A percentile compares a stretch with the other conserved stretches of the same genome.
These are phyloP conservation scores for Mionectes macconnelli DNA, from an alignment of 2,113 vertebrate genomes.

Conservation along the genomic window DNA sequence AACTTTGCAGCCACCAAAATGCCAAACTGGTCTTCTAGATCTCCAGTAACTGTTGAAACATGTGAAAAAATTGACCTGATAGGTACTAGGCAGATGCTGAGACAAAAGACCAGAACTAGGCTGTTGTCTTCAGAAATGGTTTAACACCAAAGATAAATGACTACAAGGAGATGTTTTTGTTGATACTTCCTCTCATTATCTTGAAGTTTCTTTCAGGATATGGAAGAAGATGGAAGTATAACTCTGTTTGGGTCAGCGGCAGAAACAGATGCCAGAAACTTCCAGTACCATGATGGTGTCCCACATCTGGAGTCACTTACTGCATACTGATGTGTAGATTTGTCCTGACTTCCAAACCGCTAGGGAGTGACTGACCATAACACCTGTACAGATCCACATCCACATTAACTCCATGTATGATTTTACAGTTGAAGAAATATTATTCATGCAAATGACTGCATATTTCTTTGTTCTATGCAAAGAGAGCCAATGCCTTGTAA, in stretches of 20 bases:
- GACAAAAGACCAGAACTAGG: background rate
- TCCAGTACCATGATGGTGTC: background rate
- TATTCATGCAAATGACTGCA: background rate
- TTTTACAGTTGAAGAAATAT: background rate
- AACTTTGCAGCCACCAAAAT: background rate
- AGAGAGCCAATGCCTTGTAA: background rate
- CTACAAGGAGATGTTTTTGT: background rate
- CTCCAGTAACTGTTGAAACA: background rate
- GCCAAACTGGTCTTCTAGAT: background rate
- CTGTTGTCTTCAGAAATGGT: background rate
- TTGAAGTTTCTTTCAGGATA: background rate
- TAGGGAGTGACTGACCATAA: background rate
- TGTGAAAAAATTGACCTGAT: background rate
- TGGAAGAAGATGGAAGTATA: background rate
- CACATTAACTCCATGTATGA: background rate
- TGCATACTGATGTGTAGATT: background rate
- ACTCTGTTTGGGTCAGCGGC: background rate
- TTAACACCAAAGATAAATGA: background rate
- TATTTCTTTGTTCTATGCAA: background rate
- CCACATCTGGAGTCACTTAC: rapidly evolving
- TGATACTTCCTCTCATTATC: background rate
- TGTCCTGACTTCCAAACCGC: background rate
- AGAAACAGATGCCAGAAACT: background rate
- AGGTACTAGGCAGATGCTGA: background rate
- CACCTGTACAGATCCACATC: background rate